Base-by-base conservation (phyloP, 2,797 vertebrate species). In the Naso thynnoides region DNA sequence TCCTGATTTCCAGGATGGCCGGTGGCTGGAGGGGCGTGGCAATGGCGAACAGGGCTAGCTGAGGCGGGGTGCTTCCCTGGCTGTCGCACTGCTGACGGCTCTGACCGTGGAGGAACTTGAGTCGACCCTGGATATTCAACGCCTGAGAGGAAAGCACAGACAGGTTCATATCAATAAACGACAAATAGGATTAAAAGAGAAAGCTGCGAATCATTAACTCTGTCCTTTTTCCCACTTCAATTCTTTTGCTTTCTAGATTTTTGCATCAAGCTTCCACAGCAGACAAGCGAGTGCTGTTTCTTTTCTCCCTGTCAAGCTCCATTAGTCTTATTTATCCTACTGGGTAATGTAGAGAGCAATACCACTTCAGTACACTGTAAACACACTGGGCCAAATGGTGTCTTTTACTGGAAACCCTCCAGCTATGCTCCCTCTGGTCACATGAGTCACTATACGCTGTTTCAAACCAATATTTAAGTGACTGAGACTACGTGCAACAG, bases 51-150 rank as follows among this genome's bases (percentile, higher is more conserved):
- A 97, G 87, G 3, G 92, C 95, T 6, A 95, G 90, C 10, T 94
- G 93, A 33, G 93, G 88, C 0, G 85, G 89, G 13, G 27, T 1
- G 0, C 48, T 3, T 2, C 18, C 59, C 41, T 85, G 74, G 33
- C 61, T 55, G 21, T 84, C 80, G 0, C 78, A 53, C 19, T 75
- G 57, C 2, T 87, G 73, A 0, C 56, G 72, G 44, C 45, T 93
- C 89, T 95, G 95, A 9, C 95, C 94, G 0, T 88, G 91, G 19
- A 97, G 92, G 70, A 93, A 93, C 87, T 96, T 96, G 45, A 97
- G 84, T 45, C 89, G 88, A 1, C 96, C 96, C 5, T 36, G 89
- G 50, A 96, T 89, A 70, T 88, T 95, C 78, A 97, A 41, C 0
- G 94, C 94, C 96, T 96, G 84, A 23, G 16, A 71, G 59, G 13